Percentiles rank a stretch among this genome's conserved stretches.
Conservation (phyloP, 2,888 invertebrate genomes). For the Hirtodrosophila duncani region DNA sequence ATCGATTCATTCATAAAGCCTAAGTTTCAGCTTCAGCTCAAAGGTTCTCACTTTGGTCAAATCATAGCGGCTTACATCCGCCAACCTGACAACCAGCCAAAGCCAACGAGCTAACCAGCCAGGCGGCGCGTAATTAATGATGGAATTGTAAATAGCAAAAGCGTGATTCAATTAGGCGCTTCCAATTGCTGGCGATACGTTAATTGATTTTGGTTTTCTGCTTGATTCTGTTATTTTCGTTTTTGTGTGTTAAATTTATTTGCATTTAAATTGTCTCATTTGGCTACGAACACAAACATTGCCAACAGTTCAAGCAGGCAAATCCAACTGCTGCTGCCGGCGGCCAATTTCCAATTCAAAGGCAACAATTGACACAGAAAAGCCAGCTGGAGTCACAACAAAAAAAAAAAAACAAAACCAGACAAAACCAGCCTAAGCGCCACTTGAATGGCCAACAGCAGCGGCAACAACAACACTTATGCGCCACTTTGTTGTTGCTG, state of each 20-base stretch:
- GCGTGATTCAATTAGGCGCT: slow-evolving; percentile 67
- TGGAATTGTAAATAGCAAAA: slow-evolving; percentile 40
- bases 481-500: slow-evolving; percentile 27
- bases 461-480: slow-evolving; percentile 31
- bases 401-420: slow-evolving; percentile 13
- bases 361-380: slow-evolving; percentile 68
- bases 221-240: slow-evolving; percentile 7
- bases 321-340: slow-evolving; percentile 21
- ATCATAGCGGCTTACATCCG: slow-evolving; percentile 52
- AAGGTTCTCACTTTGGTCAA: slow-evolving; percentile 45
- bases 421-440: slow-evolving; percentile 62
- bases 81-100: slow-evolving; percentile 26
- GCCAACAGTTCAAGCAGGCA: slow-evolving; percentile 18
- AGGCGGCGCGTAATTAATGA: slow-evolving; percentile 39
- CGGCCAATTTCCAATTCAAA: slow-evolving; percentile 36
- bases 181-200: slow-evolving; percentile 55
- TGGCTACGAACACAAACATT: slow-evolving; percentile 11
- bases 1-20: slow-evolving; percentile 56
- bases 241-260: slow-evolving; percentile 44
- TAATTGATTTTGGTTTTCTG: slow-evolving; percentile 53
- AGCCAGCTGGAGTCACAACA: slow-evolving; percentile 33
- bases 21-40: slow-evolving; percentile 25
- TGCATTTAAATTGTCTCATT: slow-evolving; percentile 68
- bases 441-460: slow-evolving; percentile 58
- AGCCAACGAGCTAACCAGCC: background rate